phyloP scores from a whole-genome alignment of 2,888 invertebrate genomes.

The Pollenia angustigena region DNA sequence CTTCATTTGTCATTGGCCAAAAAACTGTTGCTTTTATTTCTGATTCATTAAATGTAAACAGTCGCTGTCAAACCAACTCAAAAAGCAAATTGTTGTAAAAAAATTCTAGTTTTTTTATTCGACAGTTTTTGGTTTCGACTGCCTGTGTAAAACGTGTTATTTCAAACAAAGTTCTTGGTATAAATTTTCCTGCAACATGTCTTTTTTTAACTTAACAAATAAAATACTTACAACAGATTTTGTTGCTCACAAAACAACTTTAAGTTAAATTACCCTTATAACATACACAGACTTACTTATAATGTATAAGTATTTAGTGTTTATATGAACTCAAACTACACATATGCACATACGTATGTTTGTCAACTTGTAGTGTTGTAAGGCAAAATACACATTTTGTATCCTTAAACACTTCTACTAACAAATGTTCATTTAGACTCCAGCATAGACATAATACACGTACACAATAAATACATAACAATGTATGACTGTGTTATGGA shows the following conservation, averaged over 20 bases:
- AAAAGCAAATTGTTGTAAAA: too few species aligned
- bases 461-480: conserved; percentile 17
- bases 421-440: background rate
- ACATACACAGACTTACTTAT: conserved; percentile 25
- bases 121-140: too few species aligned
- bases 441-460: conserved; percentile 18
- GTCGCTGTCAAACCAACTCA: too few species aligned
- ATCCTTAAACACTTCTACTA: background rate
- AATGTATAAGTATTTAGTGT: conserved; percentile 44
- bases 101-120: too few species aligned
- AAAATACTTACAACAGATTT: conserved; percentile 10
- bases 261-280: conserved; percentile 55
- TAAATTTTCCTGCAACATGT: background rate
- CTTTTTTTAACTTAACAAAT: conserved; percentile 18
- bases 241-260: conserved; percentile 31
- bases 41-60: too few species aligned
- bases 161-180: too few species aligned
- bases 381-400: conserved; percentile 8
- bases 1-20: too few species aligned
- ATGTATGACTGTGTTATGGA: conserved; percentile 36
- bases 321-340: background rate
- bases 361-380: background rate
- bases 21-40: too few species aligned
- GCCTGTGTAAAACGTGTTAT: too few species aligned
- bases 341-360: background rate